These are phyloP conservation scores for Sinonovacula constricta DNA, from an alignment of 1,140 invertebrate species.

Conservation along the genomic window DNA sequence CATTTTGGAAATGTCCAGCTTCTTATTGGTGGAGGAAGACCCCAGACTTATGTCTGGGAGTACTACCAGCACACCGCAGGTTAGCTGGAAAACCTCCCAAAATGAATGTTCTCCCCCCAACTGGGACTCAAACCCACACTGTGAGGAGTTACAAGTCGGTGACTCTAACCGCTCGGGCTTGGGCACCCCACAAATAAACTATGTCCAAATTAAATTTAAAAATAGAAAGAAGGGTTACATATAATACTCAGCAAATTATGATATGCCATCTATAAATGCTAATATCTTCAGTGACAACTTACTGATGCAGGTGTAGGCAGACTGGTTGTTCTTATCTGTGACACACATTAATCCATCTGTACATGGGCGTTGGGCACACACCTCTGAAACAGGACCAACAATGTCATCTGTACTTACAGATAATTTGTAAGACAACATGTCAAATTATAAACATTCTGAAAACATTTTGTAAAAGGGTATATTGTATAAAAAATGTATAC, in stretches of 20 bases:
- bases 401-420: background rate
- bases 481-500: background rate
- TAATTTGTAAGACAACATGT: background rate
- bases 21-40: too few relatives aligned
- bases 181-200: background rate
- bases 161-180: background rate
- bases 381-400: constrained; percentile 8
- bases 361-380: constrained; percentile 23
- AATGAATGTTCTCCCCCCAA: too few relatives aligned
- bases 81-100: too few relatives aligned
- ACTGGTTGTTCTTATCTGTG: constrained; percentile 21
- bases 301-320: constrained; percentile 26
- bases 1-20: too few relatives aligned
- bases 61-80: too few relatives aligned
- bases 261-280: constrained; percentile 37
- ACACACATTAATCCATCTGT: constrained; percentile 24
- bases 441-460: background rate
- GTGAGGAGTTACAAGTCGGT: too few relatives aligned
- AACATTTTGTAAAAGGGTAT: background rate
- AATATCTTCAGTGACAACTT: constrained; percentile 13
- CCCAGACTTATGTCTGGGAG: too few relatives aligned
- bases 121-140: too few relatives aligned
- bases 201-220: background rate
- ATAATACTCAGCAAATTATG: too few relatives aligned
- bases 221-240: background rate